Base-by-base conservation (phyloP, 2,113 vertebrate genomes). In the Illadopsis cleaveri region DNA sequence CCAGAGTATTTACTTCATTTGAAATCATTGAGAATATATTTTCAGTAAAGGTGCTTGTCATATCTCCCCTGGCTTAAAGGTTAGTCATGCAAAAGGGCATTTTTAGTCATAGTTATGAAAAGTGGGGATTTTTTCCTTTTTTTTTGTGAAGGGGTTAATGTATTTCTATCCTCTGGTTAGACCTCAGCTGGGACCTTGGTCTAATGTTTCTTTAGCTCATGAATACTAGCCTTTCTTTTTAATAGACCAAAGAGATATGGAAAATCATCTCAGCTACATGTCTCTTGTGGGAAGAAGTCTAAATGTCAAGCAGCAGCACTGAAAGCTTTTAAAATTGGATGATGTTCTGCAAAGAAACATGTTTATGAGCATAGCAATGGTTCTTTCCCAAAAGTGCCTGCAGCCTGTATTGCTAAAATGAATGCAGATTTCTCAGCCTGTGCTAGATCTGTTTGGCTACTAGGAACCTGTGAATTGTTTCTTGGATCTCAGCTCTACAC, bases 1-100 rank as follows among this genome's bases (percentile, higher is more conserved):
- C 58, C 92, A 93, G 94, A 82, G 50, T 73, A 85, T 90, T 94
- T 94, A 45, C 58, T 83, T 88, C 23, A 45, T 90, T 76, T 88
- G 71, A 86, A 82, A 77, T 82, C 3, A 1, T 22, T 50, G 42
- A 56, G 71, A 48, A 71, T 50, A 42, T 65, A n/a, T 93, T 90
- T 50, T 90, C 5, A 0, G 40, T 53, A 61, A 73, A 94, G 82
- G 71, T 80, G 37, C n/a, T 82, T 77, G 13, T 92, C 45, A 12
- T 88, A 64, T 72, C 66, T 94, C 48, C 86, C 31, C 53, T 66
- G 54, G 15, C 58, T 95, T 92, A 86, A 86, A 96, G 51, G 73
- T 94, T 70, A 97, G 37, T 57, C 62, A 83, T 62, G n/a, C 62
- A 90, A 82, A 95, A 72, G 31, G 35, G 6, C 0, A 0, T 4